Base-by-base conservation (phyloP, 2,797 vertebrate genomes). In the Coranthus polyacanthus region DNA sequence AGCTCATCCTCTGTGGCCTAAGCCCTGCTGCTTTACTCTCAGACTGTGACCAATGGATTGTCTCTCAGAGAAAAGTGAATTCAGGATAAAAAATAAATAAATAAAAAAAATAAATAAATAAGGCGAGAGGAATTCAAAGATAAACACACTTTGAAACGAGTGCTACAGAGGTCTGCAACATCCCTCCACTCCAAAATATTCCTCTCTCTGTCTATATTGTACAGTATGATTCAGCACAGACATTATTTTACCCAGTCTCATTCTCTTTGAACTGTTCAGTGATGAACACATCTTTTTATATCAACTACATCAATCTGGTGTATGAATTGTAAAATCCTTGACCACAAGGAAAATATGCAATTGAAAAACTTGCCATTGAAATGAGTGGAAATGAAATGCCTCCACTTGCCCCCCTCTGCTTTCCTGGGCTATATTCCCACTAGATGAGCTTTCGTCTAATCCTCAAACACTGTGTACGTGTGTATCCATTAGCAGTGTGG, bases 391-490 rank as follows among this genome's bases (percentile, higher is more conserved):
- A 77, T 79, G 36, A 83, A 83, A 90, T 89, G 62, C 80, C 78
- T 83, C 83, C 26, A 80, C 81, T 70, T 60, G 46, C 47, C 75
- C 54, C 69, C 49, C 21, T 59, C 63, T 46, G 21, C 18, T 73
- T 65, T 73, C 32, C 61, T 49, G 75, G 62, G 62, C 44, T 17
- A 47, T 83, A 88, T 88, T 90, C 88, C 90, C 89, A 37, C 79
- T 74, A 83, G 88, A 91, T 84, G 59, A 39, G 55, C 68, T 82
- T 81, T 59, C 6, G 86, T 90, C 85, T 92, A 92, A 92, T 91
- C 86, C 90, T 94, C 93, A 93, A 94, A 94, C 92, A 94, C 82
- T 36, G 68, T 85, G 91, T 92, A 81, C 67, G 78, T 73, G 77
- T 66, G 82, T 91, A 89, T 89, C 88, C 92, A 94, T 93, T 82